Percentiles rank a stretch among this genome's conserved stretches.
These are phyloP conservation scores for Phymanthus crucifer DNA, from an alignment of 92 coral and sea anemone genomes.

Conservation along the genomic window DNA sequence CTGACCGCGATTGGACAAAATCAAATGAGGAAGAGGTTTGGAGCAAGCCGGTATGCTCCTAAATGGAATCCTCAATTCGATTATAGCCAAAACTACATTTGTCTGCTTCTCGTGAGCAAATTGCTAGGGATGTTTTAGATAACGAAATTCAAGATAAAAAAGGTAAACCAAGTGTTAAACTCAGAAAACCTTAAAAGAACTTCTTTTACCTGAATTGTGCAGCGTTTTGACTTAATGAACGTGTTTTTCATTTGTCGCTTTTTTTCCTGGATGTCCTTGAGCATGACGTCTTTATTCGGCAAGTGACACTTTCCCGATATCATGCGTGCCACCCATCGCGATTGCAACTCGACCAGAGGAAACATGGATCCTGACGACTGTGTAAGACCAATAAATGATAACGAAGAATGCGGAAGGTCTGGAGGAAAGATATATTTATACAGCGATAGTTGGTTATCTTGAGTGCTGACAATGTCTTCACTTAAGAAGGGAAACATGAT, in stretches of 20 bases:
- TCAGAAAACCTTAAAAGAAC: too few relatives aligned
- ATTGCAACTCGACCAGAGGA: slow-evolving; percentile 81
- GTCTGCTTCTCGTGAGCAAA: too few relatives aligned
- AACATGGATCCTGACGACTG: slow-evolving; percentile 82
- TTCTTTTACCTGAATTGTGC: slow-evolving; percentile 58
- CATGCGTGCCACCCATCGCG: slow-evolving; percentile 80
- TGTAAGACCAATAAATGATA: slow-evolving; percentile 66
- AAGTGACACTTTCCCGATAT: slow-evolving; percentile 67
- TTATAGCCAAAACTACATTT: too few relatives aligned
- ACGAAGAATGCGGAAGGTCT: slow-evolving; percentile 59
- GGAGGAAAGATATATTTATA: slow-evolving; percentile 78
- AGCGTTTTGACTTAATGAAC: slow-evolving; percentile 59
- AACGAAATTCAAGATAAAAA: too few relatives aligned
- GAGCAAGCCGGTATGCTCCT: too few relatives aligned
- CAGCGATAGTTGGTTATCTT: slow-evolving; percentile 57
- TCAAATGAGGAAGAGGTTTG: too few relatives aligned
- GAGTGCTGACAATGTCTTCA: slow-evolving; percentile 47
- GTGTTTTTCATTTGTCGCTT: slow-evolving; percentile 45
- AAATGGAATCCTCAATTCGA: too few relatives aligned
- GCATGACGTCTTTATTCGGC: slow-evolving; percentile 62
- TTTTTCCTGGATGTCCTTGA: slow-evolving; percentile 55
- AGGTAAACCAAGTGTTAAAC: too few relatives aligned
- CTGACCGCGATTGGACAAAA: too few relatives aligned
- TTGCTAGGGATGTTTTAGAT: too few relatives aligned
- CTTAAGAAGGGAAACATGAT: slow-evolving; percentile 57